These are phyloP conservation scores for Heloderma charlesbogerti DNA, from an alignment of 2,113 vertebrate species.

Conservation along the genomic window DNA sequence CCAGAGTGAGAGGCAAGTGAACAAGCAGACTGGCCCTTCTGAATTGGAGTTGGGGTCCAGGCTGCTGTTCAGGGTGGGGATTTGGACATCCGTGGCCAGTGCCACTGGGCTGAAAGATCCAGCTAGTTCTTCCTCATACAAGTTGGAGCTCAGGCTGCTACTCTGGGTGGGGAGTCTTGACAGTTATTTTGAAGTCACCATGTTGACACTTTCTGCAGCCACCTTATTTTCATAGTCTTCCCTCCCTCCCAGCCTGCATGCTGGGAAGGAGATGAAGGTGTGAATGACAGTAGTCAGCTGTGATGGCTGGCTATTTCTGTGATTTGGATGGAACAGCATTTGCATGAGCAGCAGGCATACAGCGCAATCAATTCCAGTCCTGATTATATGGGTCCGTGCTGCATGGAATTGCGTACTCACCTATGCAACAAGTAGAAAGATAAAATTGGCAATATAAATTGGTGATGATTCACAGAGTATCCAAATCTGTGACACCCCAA, in stretches of 20 bases:
- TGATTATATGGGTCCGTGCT: background rate
- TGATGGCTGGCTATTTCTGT: background rate
- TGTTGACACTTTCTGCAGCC: background rate
- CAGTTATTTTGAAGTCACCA: background rate
- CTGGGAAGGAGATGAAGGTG: background rate
- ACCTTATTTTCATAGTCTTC: background rate
- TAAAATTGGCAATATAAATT: background rate
- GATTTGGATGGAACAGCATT: background rate
- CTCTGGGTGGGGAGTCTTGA: too few species aligned
- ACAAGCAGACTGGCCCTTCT: too few species aligned
- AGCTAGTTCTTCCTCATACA: too few species aligned
- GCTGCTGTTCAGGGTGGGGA: too few species aligned
- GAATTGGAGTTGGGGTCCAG: too few species aligned
- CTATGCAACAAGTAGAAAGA: background rate
- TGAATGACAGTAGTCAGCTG: background rate
- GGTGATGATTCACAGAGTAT: background rate
- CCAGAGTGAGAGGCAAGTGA: too few species aligned
- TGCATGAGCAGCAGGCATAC: background rate
- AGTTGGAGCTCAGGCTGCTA: too few species aligned
- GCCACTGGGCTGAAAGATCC: too few species aligned
- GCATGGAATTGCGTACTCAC: background rate
- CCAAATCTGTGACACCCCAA: background rate
- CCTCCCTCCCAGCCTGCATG: background rate
- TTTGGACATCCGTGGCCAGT: too few species aligned
- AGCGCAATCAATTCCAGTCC: background rate